Base-by-base conservation (phyloP, 37 sponge, comb jelly and placozoan genomes). In the Aplysina aerophoba region DNA sequence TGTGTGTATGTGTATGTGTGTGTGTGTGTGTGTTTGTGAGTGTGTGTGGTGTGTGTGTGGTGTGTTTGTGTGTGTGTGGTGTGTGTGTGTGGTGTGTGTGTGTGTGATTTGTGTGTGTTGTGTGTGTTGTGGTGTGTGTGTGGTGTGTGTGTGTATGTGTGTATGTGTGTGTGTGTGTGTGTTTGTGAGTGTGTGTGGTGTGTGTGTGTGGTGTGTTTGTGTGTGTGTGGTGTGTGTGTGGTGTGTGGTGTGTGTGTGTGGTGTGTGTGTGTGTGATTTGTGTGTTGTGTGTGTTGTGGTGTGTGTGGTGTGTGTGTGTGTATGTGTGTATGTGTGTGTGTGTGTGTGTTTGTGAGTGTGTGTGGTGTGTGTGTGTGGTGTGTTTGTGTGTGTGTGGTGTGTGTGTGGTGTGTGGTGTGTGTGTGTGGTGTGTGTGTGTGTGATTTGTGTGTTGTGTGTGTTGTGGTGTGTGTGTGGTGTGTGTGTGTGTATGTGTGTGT, bases 11-110 rank as follows among this genome's bases (percentile, higher is more conserved):
- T 41, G 15, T 56, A 8, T 44, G 50, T 44, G 50, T 44, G 50
- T 44, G 50, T 44, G 50, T 44, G 50, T 44, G 50, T 44, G 50
- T 44, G 50, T 44, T 11, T 8, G 8, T 44, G 50, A 11, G 50
- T 44, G 50, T 44, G 50, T 8, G 50, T 44, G 50, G 3, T 3
- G 1, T 24, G 19, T 35, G 34, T 30, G 34, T 16, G 34, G 22
- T 69, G 34, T 69, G 71, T 69, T 6, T 69, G 71, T 69, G 34
- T 30, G 34, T 62, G 15, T n/a, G n/a, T n/a, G n/a, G 73, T 34
- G 73, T 72, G 73, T 34, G 38, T 72, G 73, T 72, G 73, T 72
- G 38, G n/a, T n/a, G n/a, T n/a, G n/a, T 72, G 73, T 72, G 71
- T 68, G 71, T 68, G 71, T 68, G 71, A n/a, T n/a, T n/a, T n/a